Percentiles rank a stretch among this genome's conserved stretches.
These are phyloP conservation scores for Epinephelus fuscoguttatus DNA, from an alignment of 2,113 vertebrate genomes.

Conservation along the genomic window DNA sequence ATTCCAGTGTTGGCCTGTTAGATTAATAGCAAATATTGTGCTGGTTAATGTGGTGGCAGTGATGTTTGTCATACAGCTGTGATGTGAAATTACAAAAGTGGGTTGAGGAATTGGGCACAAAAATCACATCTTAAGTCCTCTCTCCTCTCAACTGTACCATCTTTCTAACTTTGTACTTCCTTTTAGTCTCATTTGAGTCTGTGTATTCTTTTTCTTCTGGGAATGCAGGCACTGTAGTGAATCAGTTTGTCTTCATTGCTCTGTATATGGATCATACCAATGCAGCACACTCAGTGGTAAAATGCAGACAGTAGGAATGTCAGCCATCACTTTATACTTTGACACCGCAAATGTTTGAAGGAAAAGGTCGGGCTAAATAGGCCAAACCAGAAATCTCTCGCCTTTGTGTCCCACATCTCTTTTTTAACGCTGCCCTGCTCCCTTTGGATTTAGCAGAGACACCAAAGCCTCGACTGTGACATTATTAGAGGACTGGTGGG, in stretches of 20 bases:
- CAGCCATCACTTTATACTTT: conserved; percentile 1
- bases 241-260: conserved; percentile 14
- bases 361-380: conserved; percentile 53
- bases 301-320: neutral
- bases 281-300: neutral
- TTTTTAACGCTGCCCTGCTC: conserved; percentile 41
- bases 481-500: conserved; percentile 31
- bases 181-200: neutral
- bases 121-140: neutral
- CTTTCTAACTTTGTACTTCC: neutral
- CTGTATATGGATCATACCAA: neutral
- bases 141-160: neutral
- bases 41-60: conserved; percentile 2
- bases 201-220: neutral
- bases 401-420: conserved; percentile 52
- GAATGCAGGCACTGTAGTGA: neutral
- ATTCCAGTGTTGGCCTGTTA: conserved; percentile 50
- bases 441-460: conserved; percentile 39
- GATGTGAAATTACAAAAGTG: conserved; percentile 14
- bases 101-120: neutral
- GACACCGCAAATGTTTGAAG: conserved; percentile 6
- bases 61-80: conserved; percentile 15
- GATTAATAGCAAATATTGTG: conserved; percentile 62
- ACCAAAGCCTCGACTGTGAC: conserved; percentile 30
- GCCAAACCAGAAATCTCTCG: conserved; percentile 31